Conservation (phyloP, 2,888 invertebrate genomes). For the Beris chalybata region DNA sequence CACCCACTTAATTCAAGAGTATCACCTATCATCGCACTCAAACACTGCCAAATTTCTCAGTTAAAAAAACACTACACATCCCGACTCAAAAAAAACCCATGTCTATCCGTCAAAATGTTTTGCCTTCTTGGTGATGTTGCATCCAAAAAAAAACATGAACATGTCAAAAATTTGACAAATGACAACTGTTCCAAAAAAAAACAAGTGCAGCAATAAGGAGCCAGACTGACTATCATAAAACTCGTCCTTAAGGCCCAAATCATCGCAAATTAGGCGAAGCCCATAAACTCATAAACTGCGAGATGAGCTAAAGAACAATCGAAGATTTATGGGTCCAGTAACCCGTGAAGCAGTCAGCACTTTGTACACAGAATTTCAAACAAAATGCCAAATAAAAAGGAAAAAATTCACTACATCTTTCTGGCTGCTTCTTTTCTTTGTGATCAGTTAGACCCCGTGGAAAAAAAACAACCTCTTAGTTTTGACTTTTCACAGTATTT, state of each 20-base stretch:
- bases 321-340: slow-evolving; percentile 28
- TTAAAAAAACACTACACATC: no score
- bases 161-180: slow-evolving; percentile 29
- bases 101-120: no score
- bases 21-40: no score
- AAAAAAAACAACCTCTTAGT: neutral
- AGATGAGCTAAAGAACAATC: slow-evolving; percentile 10
- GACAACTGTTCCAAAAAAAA: slow-evolving; percentile 20
- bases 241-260: slow-evolving; percentile 25
- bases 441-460: no score
- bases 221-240: slow-evolving; percentile 16
- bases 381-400: slow-evolving; percentile 15
- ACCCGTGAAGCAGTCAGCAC: slow-evolving; percentile 26
- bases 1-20: no score
- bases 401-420: neutral
- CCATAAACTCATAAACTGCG: slow-evolving; percentile 29
- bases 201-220: slow-evolving; percentile 18
- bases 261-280: slow-evolving; percentile 27
- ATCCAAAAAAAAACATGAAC: neutral
- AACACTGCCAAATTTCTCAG: no score
- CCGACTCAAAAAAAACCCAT: no score
- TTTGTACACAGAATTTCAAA: slow-evolving; percentile 26
- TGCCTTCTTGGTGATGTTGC: no score
- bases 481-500: slow-evolving; percentile 20
- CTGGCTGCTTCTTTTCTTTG: no score